A percentile compares a stretch with the other conserved stretches of the same genome.
Evolutionary conservation across 2,113 vertebrate genomes (phyloP).

Genomic region (Daubentonia madagascariensis): DNA sequence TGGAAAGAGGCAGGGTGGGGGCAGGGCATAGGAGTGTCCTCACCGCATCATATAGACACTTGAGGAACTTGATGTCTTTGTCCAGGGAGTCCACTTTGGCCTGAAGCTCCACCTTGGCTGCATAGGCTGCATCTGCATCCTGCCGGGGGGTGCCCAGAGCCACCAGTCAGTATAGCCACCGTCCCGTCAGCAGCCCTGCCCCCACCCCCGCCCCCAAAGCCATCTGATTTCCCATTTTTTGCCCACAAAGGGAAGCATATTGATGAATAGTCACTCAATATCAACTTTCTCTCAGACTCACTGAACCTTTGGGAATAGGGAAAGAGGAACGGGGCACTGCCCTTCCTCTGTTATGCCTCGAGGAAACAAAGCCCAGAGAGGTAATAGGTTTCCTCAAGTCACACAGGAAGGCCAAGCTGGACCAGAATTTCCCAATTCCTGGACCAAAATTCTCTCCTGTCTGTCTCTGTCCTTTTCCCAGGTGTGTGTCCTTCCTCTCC

Average conservation of each 20-base stretch:
- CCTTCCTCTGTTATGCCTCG: background rate
- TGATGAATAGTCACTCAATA: background rate
- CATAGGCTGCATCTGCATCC: slow-evolving; percentile 87
- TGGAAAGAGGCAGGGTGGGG: background rate
- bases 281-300: background rate
- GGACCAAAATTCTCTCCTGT: background rate
- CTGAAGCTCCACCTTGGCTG: slow-evolving; percentile 84
- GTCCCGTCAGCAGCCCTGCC: background rate
- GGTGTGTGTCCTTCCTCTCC: background rate
- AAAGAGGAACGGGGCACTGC: too few relatives aligned
- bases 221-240: background rate
- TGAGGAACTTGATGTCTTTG: slow-evolving; percentile 87
- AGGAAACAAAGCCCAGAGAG: background rate
- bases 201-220: background rate
- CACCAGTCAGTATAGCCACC: background rate
- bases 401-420: background rate
- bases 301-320: background rate
- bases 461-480: background rate
- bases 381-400: background rate
- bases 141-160: slow-evolving; percentile 54
- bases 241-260: background rate
- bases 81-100: slow-evolving; percentile 83
- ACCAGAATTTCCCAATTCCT: background rate
- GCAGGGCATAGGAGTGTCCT: background rate
- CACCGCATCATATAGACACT: slow-evolving; percentile 84